Percentiles rank a stretch among this genome's conserved stretches.
phyloP scores from a whole-genome alignment of 2,888 invertebrate species.

The Axea sp. region DNA sequence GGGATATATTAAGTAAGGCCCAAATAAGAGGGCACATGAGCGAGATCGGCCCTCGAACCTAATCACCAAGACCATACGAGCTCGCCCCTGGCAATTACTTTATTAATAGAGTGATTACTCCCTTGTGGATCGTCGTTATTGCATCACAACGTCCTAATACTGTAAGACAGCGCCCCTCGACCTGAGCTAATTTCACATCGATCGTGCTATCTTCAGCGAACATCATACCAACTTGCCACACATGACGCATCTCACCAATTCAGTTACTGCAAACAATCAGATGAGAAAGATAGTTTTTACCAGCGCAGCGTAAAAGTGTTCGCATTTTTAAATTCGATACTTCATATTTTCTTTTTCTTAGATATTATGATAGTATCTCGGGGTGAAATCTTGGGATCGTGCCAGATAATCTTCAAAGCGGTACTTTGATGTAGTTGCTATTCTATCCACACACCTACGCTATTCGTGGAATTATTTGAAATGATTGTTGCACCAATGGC shows the following conservation, averaged over 20 bases:
- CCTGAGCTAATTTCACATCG: constrained; percentile 39
- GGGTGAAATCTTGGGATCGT: constrained; percentile 76
- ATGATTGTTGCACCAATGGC: constrained; percentile 52
- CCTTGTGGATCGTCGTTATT: constrained; percentile 65
- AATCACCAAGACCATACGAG: constrained; percentile 53
- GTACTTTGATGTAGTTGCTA: constrained; percentile 72
- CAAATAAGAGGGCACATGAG: constrained; percentile 49
- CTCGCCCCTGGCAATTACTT: constrained; percentile 71
- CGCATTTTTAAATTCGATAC: constrained; percentile 12
- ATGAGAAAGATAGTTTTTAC: constrained; percentile 8
- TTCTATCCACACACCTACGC: constrained; percentile 72
- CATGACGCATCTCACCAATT: constrained; percentile 17
- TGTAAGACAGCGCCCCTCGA: constrained; percentile 50
- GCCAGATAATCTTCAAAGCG: constrained; percentile 76
- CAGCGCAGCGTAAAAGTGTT: constrained; percentile 5
- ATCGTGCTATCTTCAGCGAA: constrained; percentile 30
- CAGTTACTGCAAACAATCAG: constrained; percentile 27
- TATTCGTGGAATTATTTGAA: constrained; percentile 53
- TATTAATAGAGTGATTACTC: constrained; percentile 78
- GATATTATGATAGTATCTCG: constrained; percentile 72
- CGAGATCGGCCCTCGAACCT: constrained; percentile 51
- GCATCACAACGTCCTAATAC: constrained; percentile 51
- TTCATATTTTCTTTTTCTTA: constrained; percentile 20
- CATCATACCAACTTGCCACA: constrained; percentile 30
- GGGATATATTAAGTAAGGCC: constrained; percentile 44